Base-by-base conservation (phyloP, 1,140 invertebrate species). In the Brachystomella parvula region DNA sequence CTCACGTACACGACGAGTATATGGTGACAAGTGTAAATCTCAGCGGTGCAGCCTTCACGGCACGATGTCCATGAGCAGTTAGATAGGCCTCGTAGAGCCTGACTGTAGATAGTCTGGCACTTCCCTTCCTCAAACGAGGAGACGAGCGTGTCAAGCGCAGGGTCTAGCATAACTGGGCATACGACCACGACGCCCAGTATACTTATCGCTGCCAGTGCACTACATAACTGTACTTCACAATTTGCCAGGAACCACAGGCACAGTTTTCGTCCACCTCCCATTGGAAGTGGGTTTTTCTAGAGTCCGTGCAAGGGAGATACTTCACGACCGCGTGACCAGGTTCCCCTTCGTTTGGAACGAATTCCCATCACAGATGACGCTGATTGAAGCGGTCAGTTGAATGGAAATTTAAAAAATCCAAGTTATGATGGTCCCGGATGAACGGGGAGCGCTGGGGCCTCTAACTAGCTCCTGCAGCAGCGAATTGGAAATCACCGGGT, bases 21-120 rank as follows among this genome's bases (percentile, higher is more conserved):
- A 44, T 78, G 75, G 61, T 64, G 72, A 67, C 77, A 78, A n/a
- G 66, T 62, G 66, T 67, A 75, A 59, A 76, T 71, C 29, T 75
- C 75, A 17, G 72, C 71, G 1, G 76, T 76, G 61, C 76, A 77
- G 15, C 76, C 76, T 32, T 73, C 68, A 30, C 75, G 68, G 72
- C 76, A 77, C 15, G 74, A 75, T 19, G 75, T 76, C 76, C 76
- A 77, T 21, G 74, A 68, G 64, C 76, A 77, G 59, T 77, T 76
- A 31, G 74, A 71, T 21, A 74, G 64, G 15, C 75, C 75, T 17
- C 65, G 64, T 17, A 74, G 69, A 21, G 64, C 44, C 44, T 67
- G 57, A 61, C 68, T 63, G 53, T 73, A 67, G 35, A 73, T 60
- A 26, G 75, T 76, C 59, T 69, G 69, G 71, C 75, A 76, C 53